Evolutionary conservation across 2,888 invertebrate genomes (phyloP).

Genomic region (Dryobota labecula): DNA sequence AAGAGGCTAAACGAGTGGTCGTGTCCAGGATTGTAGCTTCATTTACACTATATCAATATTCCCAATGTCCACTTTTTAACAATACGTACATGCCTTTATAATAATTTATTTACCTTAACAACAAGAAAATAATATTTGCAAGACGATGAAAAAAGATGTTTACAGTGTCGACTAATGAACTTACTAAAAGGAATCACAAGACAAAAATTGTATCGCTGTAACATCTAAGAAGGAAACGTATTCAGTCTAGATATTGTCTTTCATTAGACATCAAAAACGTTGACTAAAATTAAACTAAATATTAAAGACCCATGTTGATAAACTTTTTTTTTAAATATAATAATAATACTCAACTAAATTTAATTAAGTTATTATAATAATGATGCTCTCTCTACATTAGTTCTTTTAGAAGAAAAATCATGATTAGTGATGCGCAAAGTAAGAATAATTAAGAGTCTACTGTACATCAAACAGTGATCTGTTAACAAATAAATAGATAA

Average conservation of each 20-base stretch:
- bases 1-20: conserved; percentile 80
- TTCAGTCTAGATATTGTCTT: conserved; percentile 90
- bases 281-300: conserved; percentile 81
- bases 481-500: conserved; percentile 52
- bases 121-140: conserved; percentile 78
- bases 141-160: conserved; percentile 72
- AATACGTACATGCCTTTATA: conserved; percentile 82
- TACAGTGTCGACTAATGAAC: conserved; percentile 76
- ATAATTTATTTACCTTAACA: conserved; percentile 83
- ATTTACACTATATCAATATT: conserved; percentile 73
- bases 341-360: conserved; percentile 85
- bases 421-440: conserved; percentile 67
- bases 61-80: conserved; percentile 78
- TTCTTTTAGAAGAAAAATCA: conserved; percentile 74
- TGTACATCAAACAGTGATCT: conserved; percentile 35
- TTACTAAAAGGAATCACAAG: conserved; percentile 80
- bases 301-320: conserved; percentile 76
- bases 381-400: conserved; percentile 79
- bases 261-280: conserved; percentile 84
- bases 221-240: conserved; percentile 83
- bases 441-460: conserved; percentile 54
- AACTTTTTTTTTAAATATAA: conserved; percentile 72
- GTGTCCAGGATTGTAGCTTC: conserved; percentile 81
- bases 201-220: conserved; percentile 71
- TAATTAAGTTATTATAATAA: conserved; percentile 76